Evolutionary conservation across 30 jellyfish, hydroid and myxozoan genomes (phyloP).

Genomic region (Mastigias papua): DNA sequence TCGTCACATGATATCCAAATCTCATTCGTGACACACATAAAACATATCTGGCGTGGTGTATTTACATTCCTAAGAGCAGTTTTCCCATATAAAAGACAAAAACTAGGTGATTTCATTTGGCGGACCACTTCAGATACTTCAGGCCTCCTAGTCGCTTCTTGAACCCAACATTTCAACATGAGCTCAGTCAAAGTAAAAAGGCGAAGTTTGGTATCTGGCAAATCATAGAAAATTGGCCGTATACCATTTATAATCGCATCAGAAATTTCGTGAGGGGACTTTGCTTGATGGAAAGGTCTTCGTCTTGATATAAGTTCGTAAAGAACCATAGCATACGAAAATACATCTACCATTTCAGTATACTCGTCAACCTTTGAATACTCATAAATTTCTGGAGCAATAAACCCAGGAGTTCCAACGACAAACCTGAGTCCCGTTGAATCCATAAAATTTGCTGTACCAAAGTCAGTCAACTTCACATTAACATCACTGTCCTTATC

Average conservation of each 20-base stretch:
- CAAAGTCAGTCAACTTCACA: constrained; percentile 92
- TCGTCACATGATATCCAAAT: constrained; percentile 89
- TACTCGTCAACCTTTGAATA: constrained; percentile 83
- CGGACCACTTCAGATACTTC: constrained; percentile 54
- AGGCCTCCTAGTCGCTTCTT: constrained; percentile 81
- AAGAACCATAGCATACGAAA: constrained; percentile 87
- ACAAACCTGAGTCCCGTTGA: constrained; percentile 73
- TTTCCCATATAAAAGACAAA: constrained; percentile 78
- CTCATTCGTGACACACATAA: constrained; percentile 42
- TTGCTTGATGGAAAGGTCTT: constrained; percentile 81
- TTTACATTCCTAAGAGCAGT: constrained; percentile 36
- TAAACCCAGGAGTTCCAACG: constrained; percentile 85
- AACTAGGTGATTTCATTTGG: constrained; percentile 65
- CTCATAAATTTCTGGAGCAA: constrained; percentile 93
- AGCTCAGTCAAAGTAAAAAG: constrained; percentile 80
- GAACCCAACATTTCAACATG: constrained; percentile 83
- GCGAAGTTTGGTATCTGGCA: constrained; percentile 58
- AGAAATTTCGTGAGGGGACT: constrained; percentile 40
- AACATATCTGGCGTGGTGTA: constrained; percentile 82
- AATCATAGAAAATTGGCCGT: constrained; percentile 83
- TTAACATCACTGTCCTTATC: constrained; percentile 70
- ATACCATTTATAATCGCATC: constrained; percentile 63
- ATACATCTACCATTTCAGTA: constrained; percentile 88
- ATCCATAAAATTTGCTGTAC: constrained; percentile 93
- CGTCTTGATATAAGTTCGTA: constrained; percentile 81